A percentile compares a stretch with the other conserved stretches of the same genome.
Evolutionary conservation across 2,113 vertebrate species (phyloP).

Genomic region (Turnix velox): DNA sequence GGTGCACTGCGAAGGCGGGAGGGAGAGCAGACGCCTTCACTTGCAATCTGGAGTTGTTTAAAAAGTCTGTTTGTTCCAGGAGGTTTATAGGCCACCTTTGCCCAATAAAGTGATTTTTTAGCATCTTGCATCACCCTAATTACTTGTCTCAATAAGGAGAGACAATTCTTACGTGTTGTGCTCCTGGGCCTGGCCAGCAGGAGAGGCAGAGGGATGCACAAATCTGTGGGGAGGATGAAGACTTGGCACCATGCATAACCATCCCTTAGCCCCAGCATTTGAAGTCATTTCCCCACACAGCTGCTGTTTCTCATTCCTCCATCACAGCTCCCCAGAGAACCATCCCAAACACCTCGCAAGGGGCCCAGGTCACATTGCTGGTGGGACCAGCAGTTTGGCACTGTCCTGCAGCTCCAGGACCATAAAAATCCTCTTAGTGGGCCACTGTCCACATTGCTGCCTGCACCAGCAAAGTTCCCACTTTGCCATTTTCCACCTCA

Average conservation of each 20-base stretch:
- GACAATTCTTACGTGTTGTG: not conserved
- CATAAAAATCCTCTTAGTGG: not conserved
- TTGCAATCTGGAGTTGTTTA: not conserved
- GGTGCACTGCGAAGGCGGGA: fast-evolving
- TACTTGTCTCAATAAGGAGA: conserved; percentile 64
- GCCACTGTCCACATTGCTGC: not conserved
- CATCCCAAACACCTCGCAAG: not conserved
- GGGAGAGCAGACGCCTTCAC: not conserved
- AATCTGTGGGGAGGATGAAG: not conserved
- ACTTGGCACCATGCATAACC: not conserved
- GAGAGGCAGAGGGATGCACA: not conserved
- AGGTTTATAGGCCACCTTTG: conserved; percentile 62
- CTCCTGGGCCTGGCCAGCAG: not conserved
- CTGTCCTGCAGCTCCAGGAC: fast-evolving
- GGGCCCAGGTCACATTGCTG: fast-evolving
- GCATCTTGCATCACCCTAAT: conserved; percentile 66
- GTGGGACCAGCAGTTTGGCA: not conserved
- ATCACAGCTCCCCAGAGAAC: not conserved
- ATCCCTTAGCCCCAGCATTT: not conserved
- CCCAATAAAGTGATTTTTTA: conserved; percentile 73
- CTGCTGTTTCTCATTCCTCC: not conserved
- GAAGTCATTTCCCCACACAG: not conserved
- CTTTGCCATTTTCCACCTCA: not conserved
- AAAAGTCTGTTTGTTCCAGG: conserved; percentile 27
- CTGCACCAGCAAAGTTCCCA: not conserved